These are phyloP conservation scores for Poeciliopsis gracilis DNA, from an alignment of 2,797 vertebrate genomes.

Conservation along the genomic window DNA sequence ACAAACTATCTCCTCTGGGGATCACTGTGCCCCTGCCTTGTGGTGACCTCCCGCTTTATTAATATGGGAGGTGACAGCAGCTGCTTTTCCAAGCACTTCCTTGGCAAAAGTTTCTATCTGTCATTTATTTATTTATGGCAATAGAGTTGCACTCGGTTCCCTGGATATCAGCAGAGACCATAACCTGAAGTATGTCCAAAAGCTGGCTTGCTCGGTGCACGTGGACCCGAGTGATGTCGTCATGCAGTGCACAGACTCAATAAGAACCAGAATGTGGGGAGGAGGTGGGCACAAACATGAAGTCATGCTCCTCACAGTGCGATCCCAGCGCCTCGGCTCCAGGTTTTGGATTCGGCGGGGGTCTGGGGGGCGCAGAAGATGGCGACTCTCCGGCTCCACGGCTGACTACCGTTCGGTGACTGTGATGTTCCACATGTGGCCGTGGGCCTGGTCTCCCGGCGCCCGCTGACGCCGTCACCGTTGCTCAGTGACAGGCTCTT, in stretches of 20 bases:
- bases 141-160: conserved; percentile 17
- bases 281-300: conserved; percentile 60
- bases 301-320: conserved; percentile 66
- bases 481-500: conserved; percentile 34
- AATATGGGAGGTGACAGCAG: conserved; percentile 20
- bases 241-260: conserved; percentile 41
- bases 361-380: conserved; percentile 63
- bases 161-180: conserved; percentile 29
- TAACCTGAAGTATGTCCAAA: conserved; percentile 28
- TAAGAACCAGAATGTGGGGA: conserved; percentile 42
- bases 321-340: conserved; percentile 56
- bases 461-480: conserved; percentile 26
- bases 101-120: conserved; percentile 22
- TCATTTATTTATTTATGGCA: conserved; percentile 47
- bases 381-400: conserved; percentile 70
- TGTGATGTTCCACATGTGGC: conserved; percentile 76
- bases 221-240: conserved; percentile 37
- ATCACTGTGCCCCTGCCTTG: conserved; percentile 17
- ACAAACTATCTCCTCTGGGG: neutral
- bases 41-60: conserved; percentile 24
- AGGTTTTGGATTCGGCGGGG: conserved; percentile 58
- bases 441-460: conserved; percentile 24
- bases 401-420: conserved; percentile 71
- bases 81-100: conserved; percentile 5
- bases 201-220: conserved; percentile 10